phyloP scores from a whole-genome alignment of 2,797 vertebrate species.

The Sebastes minor region DNA sequence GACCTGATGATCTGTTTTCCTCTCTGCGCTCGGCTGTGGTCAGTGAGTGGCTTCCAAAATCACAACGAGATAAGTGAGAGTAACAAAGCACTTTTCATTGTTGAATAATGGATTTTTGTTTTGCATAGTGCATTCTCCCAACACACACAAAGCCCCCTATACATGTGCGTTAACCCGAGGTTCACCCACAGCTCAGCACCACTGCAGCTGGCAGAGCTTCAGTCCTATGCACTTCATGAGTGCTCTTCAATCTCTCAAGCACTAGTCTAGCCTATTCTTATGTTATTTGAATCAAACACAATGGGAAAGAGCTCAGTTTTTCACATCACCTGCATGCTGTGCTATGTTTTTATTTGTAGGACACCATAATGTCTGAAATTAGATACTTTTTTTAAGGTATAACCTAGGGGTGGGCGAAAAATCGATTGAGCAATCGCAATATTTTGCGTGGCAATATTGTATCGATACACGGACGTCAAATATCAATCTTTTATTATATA shows the following conservation, averaged over 20 bases:
- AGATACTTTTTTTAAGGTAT: not conserved
- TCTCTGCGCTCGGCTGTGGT: not conserved
- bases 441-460: no score
- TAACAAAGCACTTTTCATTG: slow-evolving; percentile 8
- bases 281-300: slow-evolving; percentile 17
- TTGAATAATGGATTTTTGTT: slow-evolving; percentile 47
- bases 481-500: no score
- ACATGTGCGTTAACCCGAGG: slow-evolving; percentile 21
- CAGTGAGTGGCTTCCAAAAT: slow-evolving; percentile 21
- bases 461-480: no score
- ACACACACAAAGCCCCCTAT: not conserved
- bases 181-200: slow-evolving; percentile 14
- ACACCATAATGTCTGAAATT: not conserved
- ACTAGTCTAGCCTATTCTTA: slow-evolving; percentile 1
- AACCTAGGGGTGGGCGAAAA: not conserved
- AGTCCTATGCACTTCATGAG: slow-evolving; percentile 29
- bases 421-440: no score
- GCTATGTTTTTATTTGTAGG: not conserved
- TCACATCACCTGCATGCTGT: not conserved
- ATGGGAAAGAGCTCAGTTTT: not conserved
- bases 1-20: slow-evolving; percentile 28
- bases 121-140: not conserved
- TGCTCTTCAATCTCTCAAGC: slow-evolving; percentile 33
- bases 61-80: slow-evolving; percentile 26
- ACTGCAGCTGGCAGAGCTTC: slow-evolving; percentile 15